Conservation (phyloP, 2,113 vertebrate species). For the Prietella phreatophila region DNA sequence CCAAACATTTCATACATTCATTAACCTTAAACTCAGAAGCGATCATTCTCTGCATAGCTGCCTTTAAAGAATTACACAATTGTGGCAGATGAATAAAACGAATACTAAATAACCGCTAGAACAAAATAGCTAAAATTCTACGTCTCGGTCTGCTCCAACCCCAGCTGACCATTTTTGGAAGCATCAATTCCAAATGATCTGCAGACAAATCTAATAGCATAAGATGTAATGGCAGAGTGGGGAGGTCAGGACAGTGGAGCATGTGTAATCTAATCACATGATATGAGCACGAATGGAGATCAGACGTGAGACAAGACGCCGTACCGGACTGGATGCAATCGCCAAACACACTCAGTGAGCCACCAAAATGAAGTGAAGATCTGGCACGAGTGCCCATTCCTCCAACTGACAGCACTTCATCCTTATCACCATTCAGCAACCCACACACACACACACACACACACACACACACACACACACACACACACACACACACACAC, state of each 20-base stretch:
- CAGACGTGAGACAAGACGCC: conserved; percentile 16
- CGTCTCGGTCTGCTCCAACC: neutral
- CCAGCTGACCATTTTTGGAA: neutral
- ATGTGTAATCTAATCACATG: conserved; percentile 32
- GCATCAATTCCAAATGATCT: conserved; percentile 9
- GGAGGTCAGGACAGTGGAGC: neutral
- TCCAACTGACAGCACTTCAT: conserved; percentile 45
- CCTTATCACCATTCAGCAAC: conserved; percentile 40
- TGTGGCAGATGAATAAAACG: neutral
- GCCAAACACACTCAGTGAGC: conserved; percentile 14
- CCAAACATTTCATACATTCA: conserved; percentile 12
- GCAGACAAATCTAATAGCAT: conserved; percentile 12
- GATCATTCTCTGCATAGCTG: conserved; percentile 2
- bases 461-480: conserved; percentile 25
- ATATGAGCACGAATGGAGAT: conserved; percentile 11
- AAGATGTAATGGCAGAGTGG: neutral
- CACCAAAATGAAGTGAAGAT: conserved; percentile 20
- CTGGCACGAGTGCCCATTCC: conserved; percentile 34
- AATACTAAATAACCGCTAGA: neutral
- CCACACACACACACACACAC: conserved; percentile 19
- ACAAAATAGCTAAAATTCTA: neutral
- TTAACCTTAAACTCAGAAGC: conserved; percentile 36
- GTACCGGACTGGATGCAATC: conserved; percentile 7
- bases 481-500: conserved; percentile 13
- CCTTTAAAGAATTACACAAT: neutral